Evolutionary conservation across 2,113 vertebrate genomes (phyloP).

Genomic region (Mesembrinibis cayennensis): DNA sequence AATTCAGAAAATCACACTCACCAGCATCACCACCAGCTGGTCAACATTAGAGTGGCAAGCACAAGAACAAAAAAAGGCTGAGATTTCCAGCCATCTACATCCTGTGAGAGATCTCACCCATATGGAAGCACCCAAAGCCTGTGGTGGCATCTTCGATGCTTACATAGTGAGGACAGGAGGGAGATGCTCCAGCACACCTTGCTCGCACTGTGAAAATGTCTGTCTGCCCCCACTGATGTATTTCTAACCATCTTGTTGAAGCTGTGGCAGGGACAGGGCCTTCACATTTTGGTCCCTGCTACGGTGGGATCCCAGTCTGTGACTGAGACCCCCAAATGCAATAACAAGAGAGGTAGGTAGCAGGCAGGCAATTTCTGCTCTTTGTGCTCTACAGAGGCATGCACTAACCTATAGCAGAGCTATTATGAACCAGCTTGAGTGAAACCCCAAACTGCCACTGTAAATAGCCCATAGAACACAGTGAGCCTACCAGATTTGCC

Average conservation of each 20-base stretch:
- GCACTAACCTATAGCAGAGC: neutral
- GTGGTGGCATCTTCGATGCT: neutral
- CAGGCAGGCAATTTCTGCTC: neutral
- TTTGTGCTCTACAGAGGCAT: neutral
- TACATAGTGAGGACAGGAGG: neutral
- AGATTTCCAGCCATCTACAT: neutral
- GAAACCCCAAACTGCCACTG: neutral
- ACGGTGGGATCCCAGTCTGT: neutral
- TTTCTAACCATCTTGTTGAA: neutral
- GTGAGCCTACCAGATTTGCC: slow-evolving; percentile 54
- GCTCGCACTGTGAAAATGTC: accelerated
- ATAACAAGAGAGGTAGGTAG: neutral
- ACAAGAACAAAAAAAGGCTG: neutral
- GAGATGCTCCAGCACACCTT: neutral
- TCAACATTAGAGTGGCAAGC: neutral
- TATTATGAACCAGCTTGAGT: neutral
- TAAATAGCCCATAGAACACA: neutral
- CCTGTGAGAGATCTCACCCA: neutral
- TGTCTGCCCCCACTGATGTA: neutral
- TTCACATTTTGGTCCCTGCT: neutral
- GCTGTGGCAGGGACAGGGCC: neutral
- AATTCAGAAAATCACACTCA: neutral
- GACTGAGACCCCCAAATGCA: neutral
- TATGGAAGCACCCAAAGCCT: neutral
- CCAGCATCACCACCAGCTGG: neutral